A percentile compares a stretch with the other conserved stretches of the same genome.
phyloP scores from a whole-genome alignment of 1,140 invertebrate genomes.

The Brachystomella parvula region DNA sequence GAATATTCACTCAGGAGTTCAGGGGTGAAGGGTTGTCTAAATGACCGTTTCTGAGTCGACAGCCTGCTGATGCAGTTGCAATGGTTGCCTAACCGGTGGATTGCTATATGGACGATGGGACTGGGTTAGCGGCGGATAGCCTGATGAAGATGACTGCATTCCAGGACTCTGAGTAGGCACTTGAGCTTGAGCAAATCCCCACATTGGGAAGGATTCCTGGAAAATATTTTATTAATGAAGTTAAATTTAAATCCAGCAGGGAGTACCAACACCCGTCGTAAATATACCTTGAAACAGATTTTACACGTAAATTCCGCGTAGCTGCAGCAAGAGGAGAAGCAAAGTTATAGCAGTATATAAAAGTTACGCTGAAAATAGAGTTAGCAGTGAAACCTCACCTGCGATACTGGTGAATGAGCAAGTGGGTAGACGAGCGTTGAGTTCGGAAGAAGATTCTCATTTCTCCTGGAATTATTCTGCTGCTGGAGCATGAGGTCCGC shows the following conservation, averaged over 20 bases:
- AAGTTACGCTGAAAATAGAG: neutral
- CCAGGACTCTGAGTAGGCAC: slow-evolving; percentile 20
- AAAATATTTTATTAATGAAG: slow-evolving; percentile 3
- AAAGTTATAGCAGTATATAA: neutral
- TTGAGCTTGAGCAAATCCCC: slow-evolving; percentile 31
- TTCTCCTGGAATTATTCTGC: slow-evolving; percentile 13
- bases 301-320: slow-evolving; percentile 6
- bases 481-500: slow-evolving; percentile 4
- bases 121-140: slow-evolving; percentile 12
- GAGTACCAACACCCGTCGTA: neutral
- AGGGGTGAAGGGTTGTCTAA: no score
- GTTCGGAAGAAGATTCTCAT: slow-evolving; percentile 9
- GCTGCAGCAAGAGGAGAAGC: neutral
- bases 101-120: slow-evolving; percentile 8
- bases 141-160: slow-evolving; percentile 8
- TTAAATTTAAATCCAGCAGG: neutral
- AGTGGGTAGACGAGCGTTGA: slow-evolving; percentile 27
- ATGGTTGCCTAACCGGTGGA: neutral
- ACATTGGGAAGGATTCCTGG: slow-evolving; percentile 37
- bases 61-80: slow-evolving; percentile 11
- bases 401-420: slow-evolving; percentile 35
- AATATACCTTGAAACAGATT: neutral
- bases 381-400: slow-evolving; percentile 15
- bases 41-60: slow-evolving; percentile 35
- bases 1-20: no score